Evolutionary conservation across 2,113 vertebrate species (phyloP).

Genomic region (Illadopsis cleaveri): DNA sequence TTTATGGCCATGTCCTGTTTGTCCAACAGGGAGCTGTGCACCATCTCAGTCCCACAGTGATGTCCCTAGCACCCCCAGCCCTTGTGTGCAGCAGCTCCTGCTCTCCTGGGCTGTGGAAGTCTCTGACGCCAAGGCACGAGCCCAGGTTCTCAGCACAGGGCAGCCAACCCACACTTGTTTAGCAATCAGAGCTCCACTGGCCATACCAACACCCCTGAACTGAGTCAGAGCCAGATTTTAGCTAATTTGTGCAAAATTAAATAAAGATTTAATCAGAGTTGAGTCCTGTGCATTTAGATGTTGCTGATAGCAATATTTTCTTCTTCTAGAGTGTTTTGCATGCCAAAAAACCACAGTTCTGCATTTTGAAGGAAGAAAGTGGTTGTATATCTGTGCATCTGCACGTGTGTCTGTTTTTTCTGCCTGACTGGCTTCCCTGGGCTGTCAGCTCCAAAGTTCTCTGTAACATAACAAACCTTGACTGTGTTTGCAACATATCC

Average conservation of each 20-base stretch:
- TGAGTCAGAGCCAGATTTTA: not conserved
- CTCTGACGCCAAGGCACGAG: not conserved
- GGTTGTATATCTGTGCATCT: not conserved
- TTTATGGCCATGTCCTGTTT: not conserved
- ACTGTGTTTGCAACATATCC: not conserved
- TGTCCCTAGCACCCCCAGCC: not conserved
- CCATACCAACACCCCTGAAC: not conserved
- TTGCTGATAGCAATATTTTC: not conserved
- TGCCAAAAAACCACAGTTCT: not conserved
- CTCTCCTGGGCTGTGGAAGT: not conserved
- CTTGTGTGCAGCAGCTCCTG: not conserved
- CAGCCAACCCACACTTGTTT: not conserved
- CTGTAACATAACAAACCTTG: not conserved
- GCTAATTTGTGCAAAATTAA: not conserved
- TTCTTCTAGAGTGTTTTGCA: not conserved
- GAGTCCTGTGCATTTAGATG: not conserved
- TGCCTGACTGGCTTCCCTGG: not conserved
- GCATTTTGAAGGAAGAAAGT: not conserved
- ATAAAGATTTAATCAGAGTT: not conserved
- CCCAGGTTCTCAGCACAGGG: not conserved
- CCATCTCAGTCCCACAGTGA: not conserved
- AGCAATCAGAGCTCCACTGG: not conserved
- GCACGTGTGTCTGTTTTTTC: not conserved
- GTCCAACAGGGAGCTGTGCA: accelerated
- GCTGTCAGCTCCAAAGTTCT: conserved; percentile 10